Evolutionary conservation across 2,113 vertebrate genomes (phyloP).

Genomic region (Anser brachyrhynchus): DNA sequence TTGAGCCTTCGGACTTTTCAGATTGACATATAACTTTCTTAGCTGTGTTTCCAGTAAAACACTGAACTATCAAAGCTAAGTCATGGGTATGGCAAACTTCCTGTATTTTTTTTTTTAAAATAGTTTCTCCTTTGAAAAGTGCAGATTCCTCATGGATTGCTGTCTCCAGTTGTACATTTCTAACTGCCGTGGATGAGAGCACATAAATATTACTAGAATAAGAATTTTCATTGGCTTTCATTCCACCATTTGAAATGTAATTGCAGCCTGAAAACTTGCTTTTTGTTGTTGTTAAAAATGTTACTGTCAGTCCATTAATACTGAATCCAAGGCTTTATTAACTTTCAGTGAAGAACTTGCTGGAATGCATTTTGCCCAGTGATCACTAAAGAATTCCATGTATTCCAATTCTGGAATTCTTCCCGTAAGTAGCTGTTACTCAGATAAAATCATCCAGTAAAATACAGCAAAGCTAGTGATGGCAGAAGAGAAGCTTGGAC

Average conservation of each 20-base stretch:
- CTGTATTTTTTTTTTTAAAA: neutral
- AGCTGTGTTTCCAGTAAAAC: neutral
- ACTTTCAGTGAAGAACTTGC: neutral
- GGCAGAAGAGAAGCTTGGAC: neutral
- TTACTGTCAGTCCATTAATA: neutral
- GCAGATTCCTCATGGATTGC: neutral
- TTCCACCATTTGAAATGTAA: neutral
- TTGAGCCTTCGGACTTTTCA: neutral
- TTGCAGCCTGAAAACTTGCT: neutral
- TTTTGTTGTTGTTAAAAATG: neutral
- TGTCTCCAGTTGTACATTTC: neutral
- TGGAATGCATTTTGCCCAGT: neutral
- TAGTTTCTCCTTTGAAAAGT: neutral
- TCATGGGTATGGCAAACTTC: neutral
- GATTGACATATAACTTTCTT: neutral
- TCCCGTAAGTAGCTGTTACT: neutral
- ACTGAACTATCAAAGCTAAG: neutral
- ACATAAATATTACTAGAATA: neutral
- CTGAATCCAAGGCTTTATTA: neutral
- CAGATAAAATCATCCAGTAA: neutral
- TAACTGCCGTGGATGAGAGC: neutral
- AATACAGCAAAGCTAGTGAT: neutral
- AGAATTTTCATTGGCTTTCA: neutral
- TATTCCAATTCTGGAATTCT: neutral
- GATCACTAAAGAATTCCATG: neutral